Evolutionary conservation across 2,888 invertebrate genomes (phyloP), one percentile per base, ranked within the genome.

Genomic region (Coleophora flavipennella): DNA sequence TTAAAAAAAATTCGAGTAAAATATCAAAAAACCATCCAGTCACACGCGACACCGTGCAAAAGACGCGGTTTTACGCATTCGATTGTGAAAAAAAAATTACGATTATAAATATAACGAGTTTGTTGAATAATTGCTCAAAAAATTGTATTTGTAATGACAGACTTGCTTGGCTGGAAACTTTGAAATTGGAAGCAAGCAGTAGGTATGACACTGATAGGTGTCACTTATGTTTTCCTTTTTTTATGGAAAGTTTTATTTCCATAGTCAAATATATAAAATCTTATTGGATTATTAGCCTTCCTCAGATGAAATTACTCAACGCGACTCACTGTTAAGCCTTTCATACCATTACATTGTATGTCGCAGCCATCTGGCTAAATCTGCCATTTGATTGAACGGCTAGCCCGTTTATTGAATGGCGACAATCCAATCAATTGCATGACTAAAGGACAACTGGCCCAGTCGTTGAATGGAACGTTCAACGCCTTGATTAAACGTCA

Each of bases 111-210:
- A 55, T 57, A 20, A 20, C 20, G 52, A 56, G 63, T 62, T 62
- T 57, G 49, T 48, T 62, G 53, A 64, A 41, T 43, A 38, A 55
- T 57, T 55, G 45, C 57, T 73, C 65, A 57, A 75, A 78, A n/a
- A 77, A 71, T 53, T 20, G 20, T 20, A 46, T 34, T 34, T 20
- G 29, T 49, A 50, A 46, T 20, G 20, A 20, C 20, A 20, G 20
- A 20, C 3, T 65, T 62, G 59, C 60, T 59, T 65, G 62, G 59
- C 60, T 59, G 43, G 46, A 42, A 44, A 44, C 50, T 71, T 76
- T 58, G 55, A 70, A 76, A 71, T 68, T 60, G 45, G 74, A 76
- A 75, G 45, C 37, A 36, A 39, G 29, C 29, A 11, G 2, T 29
- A 27, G 8, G 28, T 37, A 39, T 61, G 60, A 56, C 55, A 48